A percentile compares a stretch with the other conserved stretches of the same genome.
These are phyloP conservation scores for Aproaerema taeniolella DNA, from an alignment of 2,888 invertebrate species.

Conservation along the genomic window DNA sequence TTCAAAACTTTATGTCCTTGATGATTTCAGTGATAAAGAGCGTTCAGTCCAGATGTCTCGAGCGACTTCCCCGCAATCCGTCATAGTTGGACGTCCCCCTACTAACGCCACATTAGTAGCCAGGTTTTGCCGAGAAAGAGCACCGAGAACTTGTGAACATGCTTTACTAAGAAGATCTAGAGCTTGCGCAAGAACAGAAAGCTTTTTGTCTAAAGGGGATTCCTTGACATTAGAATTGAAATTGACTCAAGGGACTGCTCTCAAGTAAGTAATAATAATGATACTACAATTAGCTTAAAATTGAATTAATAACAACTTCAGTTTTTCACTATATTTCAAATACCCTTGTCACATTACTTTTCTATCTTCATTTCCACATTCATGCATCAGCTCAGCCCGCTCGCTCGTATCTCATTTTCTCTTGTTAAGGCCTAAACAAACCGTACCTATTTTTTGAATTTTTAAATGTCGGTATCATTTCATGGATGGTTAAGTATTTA, in stretches of 20 bases:
- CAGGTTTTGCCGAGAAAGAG: conserved; percentile 88
- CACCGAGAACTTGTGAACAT: conserved; percentile 90
- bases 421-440: no score
- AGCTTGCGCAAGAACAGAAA: conserved; percentile 88
- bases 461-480: no score
- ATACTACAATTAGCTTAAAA: no score
- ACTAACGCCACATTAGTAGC: conserved; percentile 88
- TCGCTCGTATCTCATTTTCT: no score
- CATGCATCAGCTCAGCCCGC: no score
- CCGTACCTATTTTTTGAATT: no score
- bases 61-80: conserved; percentile 66
- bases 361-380: no score
- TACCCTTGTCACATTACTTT: no score
- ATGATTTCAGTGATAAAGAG: conserved; percentile 66
- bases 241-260: conserved; percentile 88
- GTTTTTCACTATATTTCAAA: no score
- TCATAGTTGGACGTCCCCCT: conserved; percentile 75
- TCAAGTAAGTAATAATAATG: conserved; percentile 79
- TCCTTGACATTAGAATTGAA: conserved; percentile 88
- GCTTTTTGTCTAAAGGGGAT: conserved; percentile 89
- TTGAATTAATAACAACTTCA: no score
- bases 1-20: no score
- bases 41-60: conserved; percentile 68
- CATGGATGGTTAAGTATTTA: no score
- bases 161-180: conserved; percentile 82